Conservation (phyloP, 2,888 invertebrate genomes). For the Antheraea assamensis region DNA sequence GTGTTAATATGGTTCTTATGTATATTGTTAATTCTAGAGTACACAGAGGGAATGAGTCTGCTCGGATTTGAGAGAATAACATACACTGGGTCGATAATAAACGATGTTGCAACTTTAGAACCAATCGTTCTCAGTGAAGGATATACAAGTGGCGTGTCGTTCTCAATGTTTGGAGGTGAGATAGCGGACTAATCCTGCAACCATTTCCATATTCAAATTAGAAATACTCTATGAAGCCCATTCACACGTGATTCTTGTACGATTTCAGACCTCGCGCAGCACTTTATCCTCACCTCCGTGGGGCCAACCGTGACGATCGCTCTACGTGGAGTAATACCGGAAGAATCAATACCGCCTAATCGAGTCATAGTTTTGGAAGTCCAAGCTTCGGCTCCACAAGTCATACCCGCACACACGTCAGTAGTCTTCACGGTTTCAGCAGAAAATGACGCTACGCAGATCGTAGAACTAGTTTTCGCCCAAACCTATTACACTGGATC, state of each 20-base stretch:
- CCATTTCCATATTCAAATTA: background rate
- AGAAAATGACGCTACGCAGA: slow-evolving; percentile 16
- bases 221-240: background rate
- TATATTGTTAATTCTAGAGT: background rate
- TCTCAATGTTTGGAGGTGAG: slow-evolving; percentile 43
- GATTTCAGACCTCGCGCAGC: slow-evolving; percentile 38
- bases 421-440: slow-evolving; percentile 35
- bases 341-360: slow-evolving; percentile 35
- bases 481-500: slow-evolving; percentile 41
- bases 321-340: slow-evolving; percentile 22
- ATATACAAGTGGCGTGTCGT: slow-evolving; percentile 36
- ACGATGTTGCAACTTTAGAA: slow-evolving; percentile 30
- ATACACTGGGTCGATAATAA: slow-evolving; percentile 41
- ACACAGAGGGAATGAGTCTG: slow-evolving; percentile 14
- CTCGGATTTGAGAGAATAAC: slow-evolving; percentile 42
- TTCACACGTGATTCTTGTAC: background rate
- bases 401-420: slow-evolving; percentile 38
- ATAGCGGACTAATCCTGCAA: background rate
- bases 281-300: slow-evolving; percentile 30
- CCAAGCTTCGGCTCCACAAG: slow-evolving; percentile 38
- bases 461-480: slow-evolving; percentile 30
- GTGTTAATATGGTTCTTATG: background rate
- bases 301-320: slow-evolving; percentile 33
- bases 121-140: slow-evolving; percentile 42
- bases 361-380: slow-evolving; percentile 39